Percentiles rank a stretch among this genome's conserved stretches.
These are phyloP conservation scores for Pseudorectes ferrugineus DNA, from an alignment of 2,113 vertebrate species.

Conservation along the genomic window DNA sequence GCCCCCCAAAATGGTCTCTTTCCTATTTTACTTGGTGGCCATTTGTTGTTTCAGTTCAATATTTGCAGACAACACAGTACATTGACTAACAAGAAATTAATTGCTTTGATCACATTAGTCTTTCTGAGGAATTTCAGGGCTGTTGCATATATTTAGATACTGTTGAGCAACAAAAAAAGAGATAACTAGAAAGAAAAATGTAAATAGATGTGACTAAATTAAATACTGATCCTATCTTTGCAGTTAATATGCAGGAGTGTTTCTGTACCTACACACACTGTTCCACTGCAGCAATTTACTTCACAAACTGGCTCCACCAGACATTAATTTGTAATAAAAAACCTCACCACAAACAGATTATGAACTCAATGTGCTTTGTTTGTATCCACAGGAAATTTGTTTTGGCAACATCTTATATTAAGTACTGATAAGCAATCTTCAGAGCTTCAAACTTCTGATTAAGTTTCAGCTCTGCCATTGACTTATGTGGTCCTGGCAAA, in stretches of 20 bases:
- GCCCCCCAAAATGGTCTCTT: not conserved
- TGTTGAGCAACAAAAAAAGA: conserved; percentile 8
- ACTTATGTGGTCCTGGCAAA: not conserved
- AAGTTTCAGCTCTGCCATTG: not conserved
- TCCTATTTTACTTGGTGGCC: not conserved
- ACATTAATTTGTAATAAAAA: conserved; percentile 30
- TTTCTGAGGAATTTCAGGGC: conserved; percentile 56
- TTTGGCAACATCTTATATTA: not conserved
- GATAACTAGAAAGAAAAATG: conserved; percentile 60
- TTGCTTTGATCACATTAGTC: conserved; percentile 61
- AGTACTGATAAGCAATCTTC: conserved; percentile 12
- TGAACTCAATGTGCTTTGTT: conserved; percentile 9
- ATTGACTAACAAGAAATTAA: conserved; percentile 59
- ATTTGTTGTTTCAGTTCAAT: not conserved
- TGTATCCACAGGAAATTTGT: conserved; percentile 13
- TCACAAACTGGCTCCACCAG: not conserved
- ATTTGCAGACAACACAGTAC: conserved; percentile 38
- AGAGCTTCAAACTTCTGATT: not conserved
- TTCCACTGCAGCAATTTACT: conserved; percentile 42
- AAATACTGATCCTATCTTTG: conserved; percentile 48
- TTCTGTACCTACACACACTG: not conserved
- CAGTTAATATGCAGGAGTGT: conserved; percentile 34
- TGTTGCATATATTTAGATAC: conserved; percentile 51
- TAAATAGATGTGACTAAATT: conserved; percentile 65
- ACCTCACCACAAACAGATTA: not conserved